A percentile compares a stretch with the other conserved stretches of the same genome.
Evolutionary conservation across 2,888 invertebrate species (phyloP).

Genomic region (Clepsis dumicolana): DNA sequence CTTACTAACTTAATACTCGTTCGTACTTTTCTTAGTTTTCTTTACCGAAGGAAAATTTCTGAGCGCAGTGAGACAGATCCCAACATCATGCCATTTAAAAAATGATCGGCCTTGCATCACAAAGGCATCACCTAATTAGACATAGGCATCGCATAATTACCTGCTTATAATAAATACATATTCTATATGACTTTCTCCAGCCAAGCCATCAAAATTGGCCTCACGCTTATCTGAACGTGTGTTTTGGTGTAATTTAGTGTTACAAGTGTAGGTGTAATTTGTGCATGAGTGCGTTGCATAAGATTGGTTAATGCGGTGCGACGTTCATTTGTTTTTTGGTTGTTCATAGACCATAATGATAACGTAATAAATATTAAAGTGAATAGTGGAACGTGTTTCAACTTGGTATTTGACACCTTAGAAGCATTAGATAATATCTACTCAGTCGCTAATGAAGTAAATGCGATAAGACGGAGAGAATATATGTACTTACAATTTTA

Average conservation of each 20-base stretch:
- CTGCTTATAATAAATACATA: conserved; percentile 24
- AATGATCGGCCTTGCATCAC: conserved; percentile 29
- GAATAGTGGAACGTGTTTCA: background rate
- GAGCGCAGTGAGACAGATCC: too few relatives aligned
- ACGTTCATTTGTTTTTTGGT: conserved; percentile 31
- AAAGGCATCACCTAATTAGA: conserved; percentile 37
- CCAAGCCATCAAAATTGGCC: conserved; percentile 54
- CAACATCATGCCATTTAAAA: conserved; percentile 12
- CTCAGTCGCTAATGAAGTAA: background rate
- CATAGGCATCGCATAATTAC: conserved; percentile 35
- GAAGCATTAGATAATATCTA: conserved; percentile 1
- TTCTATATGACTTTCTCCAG: conserved; percentile 55
- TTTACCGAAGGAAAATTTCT: too few relatives aligned
- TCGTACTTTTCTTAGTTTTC: too few relatives aligned
- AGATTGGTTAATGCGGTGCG: conserved; percentile 26
- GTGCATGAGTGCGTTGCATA: conserved; percentile 37
- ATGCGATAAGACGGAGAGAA: background rate
- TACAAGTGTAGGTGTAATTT: conserved; percentile 55
- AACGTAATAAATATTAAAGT: conserved; percentile 9
- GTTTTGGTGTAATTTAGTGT: conserved; percentile 51
- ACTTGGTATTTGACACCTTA: conserved; percentile 7
- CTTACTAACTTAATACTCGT: too few relatives aligned
- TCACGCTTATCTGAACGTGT: conserved; percentile 47
- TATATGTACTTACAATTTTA: too few relatives aligned
- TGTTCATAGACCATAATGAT: conserved; percentile 15